A percentile compares a stretch with the other conserved stretches of the same genome.
Evolutionary conservation across 2,888 invertebrate species (phyloP).

Genomic region (Phyto melanocephala): DNA sequence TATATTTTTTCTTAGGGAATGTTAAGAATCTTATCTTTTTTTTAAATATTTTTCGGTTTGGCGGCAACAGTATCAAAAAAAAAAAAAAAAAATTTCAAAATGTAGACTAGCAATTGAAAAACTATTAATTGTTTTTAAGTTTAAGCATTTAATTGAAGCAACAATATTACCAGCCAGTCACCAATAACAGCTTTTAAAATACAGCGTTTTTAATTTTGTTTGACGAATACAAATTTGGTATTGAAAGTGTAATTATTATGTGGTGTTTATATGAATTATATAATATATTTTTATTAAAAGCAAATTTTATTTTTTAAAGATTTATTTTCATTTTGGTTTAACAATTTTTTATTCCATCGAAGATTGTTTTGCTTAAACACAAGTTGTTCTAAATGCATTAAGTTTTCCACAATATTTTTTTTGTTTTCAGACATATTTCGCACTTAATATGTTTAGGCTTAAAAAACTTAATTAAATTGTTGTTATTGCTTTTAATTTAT

Average conservation of each 20-base stretch:
- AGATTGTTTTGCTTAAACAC: slow-evolving; percentile 7
- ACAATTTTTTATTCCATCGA: slow-evolving; percentile 4
- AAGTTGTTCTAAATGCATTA: slow-evolving; percentile 60
- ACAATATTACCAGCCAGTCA: too few species aligned
- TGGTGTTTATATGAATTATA: slow-evolving; percentile 31
- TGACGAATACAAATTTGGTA: too few species aligned
- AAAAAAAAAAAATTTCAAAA: neutral
- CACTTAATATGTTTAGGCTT: slow-evolving; percentile 24
- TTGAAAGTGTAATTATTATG: slow-evolving; percentile 27
- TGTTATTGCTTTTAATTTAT: slow-evolving; percentile 58
- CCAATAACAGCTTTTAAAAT: too few species aligned
- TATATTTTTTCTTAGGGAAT: too few species aligned
- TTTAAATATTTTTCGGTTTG: slow-evolving; percentile 69
- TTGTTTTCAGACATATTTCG: neutral
- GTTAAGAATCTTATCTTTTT: slow-evolving; percentile 12
- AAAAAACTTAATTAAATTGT: slow-evolving; percentile 39
- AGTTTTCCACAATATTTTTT: too few species aligned
- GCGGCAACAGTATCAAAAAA: slow-evolving; percentile 73
- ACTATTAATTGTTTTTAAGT: neutral
- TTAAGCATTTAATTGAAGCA: slow-evolving; percentile 28
- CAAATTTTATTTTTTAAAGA: slow-evolving; percentile 54
- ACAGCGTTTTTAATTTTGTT: too few species aligned
- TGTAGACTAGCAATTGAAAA: neutral
- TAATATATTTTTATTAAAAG: slow-evolving; percentile 12
- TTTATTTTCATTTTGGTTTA: slow-evolving; percentile 19